phyloP scores from a whole-genome alignment of 1,140 invertebrate genomes.

The Eupristina koningsbergeri region DNA sequence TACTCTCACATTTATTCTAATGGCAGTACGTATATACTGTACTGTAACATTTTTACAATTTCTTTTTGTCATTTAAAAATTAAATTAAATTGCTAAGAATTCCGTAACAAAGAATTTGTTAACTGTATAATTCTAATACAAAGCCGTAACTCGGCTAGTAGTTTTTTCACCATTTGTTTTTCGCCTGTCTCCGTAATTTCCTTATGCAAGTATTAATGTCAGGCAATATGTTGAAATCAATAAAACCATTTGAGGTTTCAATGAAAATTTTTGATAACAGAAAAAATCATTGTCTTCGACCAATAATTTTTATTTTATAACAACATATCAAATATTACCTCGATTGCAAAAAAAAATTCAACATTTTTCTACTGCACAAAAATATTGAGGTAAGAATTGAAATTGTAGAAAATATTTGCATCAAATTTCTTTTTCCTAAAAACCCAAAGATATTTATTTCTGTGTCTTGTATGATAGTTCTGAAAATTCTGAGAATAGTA shows the following conservation, averaged over 20 bases:
- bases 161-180: background rate
- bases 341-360: no score
- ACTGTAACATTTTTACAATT: constrained; percentile 54
- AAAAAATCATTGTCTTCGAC: background rate
- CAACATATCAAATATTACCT: background rate
- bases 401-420: background rate
- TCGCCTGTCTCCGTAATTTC: background rate
- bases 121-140: background rate
- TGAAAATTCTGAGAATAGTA: background rate
- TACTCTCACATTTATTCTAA: constrained; percentile 58
- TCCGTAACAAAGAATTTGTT: background rate
- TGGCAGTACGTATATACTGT: constrained; percentile 66
- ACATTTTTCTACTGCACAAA: background rate
- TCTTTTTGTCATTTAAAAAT: constrained; percentile 35
- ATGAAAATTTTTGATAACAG: background rate
- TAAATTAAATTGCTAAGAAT: constrained; percentile 19
- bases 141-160: background rate
- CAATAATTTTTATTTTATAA: background rate
- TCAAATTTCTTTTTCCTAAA: background rate
- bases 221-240: background rate
- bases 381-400: background rate
- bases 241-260: background rate
- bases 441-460: background rate
- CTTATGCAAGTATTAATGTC: background rate
- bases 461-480: background rate